Evolutionary conservation across 2,888 invertebrate species (phyloP), one percentile per base, ranked within the genome.

Genomic region (Rapana venosa): DNA sequence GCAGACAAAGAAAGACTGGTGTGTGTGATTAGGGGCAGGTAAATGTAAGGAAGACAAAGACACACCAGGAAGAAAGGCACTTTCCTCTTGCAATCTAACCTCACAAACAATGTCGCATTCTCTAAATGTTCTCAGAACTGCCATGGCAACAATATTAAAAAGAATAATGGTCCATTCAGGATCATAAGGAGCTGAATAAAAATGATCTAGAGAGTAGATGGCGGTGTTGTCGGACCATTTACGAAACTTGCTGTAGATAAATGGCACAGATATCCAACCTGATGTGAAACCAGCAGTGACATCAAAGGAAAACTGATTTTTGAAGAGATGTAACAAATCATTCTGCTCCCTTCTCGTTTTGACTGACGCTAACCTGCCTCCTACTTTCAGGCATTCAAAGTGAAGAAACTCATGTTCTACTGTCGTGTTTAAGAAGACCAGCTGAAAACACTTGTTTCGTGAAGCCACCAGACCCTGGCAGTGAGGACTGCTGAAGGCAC

Each of bases 401-500:
- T 6, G 30, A 2, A 17, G 13, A 30, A 77, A 32, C 11, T 8
- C 77, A 11, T 11, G 0, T 8, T 30, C 6, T 30, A 17, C 30
- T 1, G 30, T 13, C 8, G 6, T 77, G 11, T 8, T 20, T 13
- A 17, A 8, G 15, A 15, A 2, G 77, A 77, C 13, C 13, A 32
- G 30, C 11, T 30, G 6, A 30, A 77, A 77, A 77, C 77, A 77
- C 32, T 77, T 77, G 32, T 77, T n/a, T 2, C 77, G 0, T 77
- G 77, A 77, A n/a, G 32, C 77, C 30, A 77, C 77, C 77, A 77
- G 32, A 17, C 77, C 77, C 77, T 77, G 30, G 17, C 77, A 77
- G 77, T 32, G 30, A 77, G 32, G 30, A 77, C 77, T 77, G 77
- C 77, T 77, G 77, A 77, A 77, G 77, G 77, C 30, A 77, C 77